These are phyloP conservation scores for Lucilia cuprina DNA, from an alignment of 1,140 invertebrate species.

Conservation along the genomic window DNA sequence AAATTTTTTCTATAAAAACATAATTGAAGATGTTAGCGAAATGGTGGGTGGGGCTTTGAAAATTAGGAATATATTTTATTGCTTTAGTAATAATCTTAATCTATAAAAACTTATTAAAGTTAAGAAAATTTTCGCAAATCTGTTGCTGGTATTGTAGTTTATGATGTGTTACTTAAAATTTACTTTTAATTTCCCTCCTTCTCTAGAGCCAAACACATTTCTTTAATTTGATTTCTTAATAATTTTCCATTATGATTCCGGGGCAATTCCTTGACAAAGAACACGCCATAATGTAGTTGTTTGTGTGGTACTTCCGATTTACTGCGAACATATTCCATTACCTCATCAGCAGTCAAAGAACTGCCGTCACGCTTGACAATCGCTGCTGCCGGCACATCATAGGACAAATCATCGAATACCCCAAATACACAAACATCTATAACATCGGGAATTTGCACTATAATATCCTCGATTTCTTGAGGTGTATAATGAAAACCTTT, in stretches of 20 bases:
- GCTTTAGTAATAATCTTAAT: no score
- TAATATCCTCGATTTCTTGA: slow-evolving; percentile 47
- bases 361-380: slow-evolving; percentile 40
- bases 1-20: no score
- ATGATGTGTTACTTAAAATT: no score
- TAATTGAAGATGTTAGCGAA: no score
- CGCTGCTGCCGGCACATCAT: slow-evolving; percentile 45
- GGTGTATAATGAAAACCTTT: slow-evolving; percentile 56
- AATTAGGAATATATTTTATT: no score
- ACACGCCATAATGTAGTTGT: slow-evolving; percentile 67
- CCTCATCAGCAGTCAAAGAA: slow-evolving; percentile 45
- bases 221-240: background rate
- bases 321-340: slow-evolving; percentile 46
- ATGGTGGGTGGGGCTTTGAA: no score
- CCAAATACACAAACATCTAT: slow-evolving; percentile 51
- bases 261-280: slow-evolving; percentile 69
- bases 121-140: no score
- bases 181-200: background rate
- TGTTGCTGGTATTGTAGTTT: no score
- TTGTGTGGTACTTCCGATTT: slow-evolving; percentile 60
- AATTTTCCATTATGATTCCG: slow-evolving; percentile 63
- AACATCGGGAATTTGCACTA: slow-evolving; percentile 45
- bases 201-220: slow-evolving; percentile 43
- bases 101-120: no score
- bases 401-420: slow-evolving; percentile 42